Conservation (phyloP, 2,888 invertebrate species). For the Scelioninae gen. 2 region DNA sequence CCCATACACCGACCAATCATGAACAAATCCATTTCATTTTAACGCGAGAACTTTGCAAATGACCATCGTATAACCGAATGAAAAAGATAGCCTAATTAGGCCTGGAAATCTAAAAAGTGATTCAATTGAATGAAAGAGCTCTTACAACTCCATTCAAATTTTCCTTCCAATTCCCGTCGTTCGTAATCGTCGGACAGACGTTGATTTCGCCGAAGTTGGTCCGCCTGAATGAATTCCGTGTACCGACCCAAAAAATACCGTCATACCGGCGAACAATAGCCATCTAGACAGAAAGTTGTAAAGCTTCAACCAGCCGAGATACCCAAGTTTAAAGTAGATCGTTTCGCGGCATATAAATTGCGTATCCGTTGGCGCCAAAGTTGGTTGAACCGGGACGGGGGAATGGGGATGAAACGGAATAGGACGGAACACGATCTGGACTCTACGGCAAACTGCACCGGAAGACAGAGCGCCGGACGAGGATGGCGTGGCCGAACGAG, state of each 20-base stretch:
- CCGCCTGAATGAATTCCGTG: constrained; percentile 54
- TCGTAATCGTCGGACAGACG: constrained; percentile 52
- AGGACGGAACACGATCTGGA: constrained; percentile 48
- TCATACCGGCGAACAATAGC: constrained; percentile 61
- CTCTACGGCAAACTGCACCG: constrained; percentile 46
- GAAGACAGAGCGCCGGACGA: constrained; percentile 29
- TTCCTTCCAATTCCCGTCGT: constrained; percentile 43
- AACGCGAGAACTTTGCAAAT: background rate
- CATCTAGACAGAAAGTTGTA: constrained; percentile 60
- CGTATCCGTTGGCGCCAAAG: constrained; percentile 62
- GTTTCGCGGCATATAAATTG: constrained; percentile 65
- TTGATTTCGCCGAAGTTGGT: constrained; percentile 53
- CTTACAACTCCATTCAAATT: constrained; percentile 47
- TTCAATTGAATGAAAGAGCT: constrained; percentile 49
- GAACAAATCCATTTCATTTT: no score
- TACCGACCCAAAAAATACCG: constrained; percentile 57
- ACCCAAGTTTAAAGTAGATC: constrained; percentile 64
- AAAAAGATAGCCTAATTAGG: constrained; percentile 33
- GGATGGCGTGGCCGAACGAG: constrained; percentile 1
- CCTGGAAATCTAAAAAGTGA: constrained; percentile 31
- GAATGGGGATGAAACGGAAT: constrained; percentile 42
- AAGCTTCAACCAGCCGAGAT: constrained; percentile 60
- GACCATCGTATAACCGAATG: background rate
- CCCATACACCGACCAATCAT: no score
- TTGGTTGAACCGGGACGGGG: constrained; percentile 35